These are phyloP conservation scores for Calosoma granatense DNA, from an alignment of 1,140 invertebrate genomes.

Conservation along the genomic window DNA sequence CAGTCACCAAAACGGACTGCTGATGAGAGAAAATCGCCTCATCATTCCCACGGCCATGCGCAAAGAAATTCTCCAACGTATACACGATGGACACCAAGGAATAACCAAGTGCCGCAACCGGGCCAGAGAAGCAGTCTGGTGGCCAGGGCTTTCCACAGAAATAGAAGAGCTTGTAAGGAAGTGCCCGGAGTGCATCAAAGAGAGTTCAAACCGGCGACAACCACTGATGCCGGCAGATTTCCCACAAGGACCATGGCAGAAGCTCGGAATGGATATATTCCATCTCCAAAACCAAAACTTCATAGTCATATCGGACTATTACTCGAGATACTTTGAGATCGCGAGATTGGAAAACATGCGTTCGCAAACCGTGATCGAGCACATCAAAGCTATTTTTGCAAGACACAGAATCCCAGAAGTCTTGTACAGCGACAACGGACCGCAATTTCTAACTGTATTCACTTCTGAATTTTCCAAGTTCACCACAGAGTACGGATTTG, in stretches of 20 bases:
- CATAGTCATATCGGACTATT: conserved; percentile 12
- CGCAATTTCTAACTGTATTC: no score
- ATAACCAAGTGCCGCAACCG: not conserved
- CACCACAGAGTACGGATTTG: no score
- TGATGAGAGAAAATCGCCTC: not conserved
- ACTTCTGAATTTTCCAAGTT: no score
- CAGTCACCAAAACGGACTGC: not conserved
- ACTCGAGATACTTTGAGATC: conserved; percentile 12
- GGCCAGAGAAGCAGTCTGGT: not conserved
- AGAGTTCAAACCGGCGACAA: conserved; percentile 6
- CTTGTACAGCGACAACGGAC: no score
- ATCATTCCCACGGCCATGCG: not conserved
- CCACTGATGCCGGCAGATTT: conserved; percentile 9
- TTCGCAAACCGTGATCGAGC: no score
- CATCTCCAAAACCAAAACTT: not conserved
- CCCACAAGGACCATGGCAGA: conserved; percentile 3
- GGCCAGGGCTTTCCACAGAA: not conserved
- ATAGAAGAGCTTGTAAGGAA: not conserved
- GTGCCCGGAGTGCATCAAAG: not conserved
- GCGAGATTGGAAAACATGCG: conserved; percentile 1
- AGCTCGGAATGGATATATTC: conserved; percentile 6
- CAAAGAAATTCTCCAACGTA: not conserved
- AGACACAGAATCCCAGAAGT: no score
- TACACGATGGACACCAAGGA: not conserved
- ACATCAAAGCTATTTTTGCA: no score